A percentile compares a stretch with the other conserved stretches of the same genome.
phyloP scores from a whole-genome alignment of 1,140 invertebrate genomes.

The Pachyrhynchus sulphureomaculatus region DNA sequence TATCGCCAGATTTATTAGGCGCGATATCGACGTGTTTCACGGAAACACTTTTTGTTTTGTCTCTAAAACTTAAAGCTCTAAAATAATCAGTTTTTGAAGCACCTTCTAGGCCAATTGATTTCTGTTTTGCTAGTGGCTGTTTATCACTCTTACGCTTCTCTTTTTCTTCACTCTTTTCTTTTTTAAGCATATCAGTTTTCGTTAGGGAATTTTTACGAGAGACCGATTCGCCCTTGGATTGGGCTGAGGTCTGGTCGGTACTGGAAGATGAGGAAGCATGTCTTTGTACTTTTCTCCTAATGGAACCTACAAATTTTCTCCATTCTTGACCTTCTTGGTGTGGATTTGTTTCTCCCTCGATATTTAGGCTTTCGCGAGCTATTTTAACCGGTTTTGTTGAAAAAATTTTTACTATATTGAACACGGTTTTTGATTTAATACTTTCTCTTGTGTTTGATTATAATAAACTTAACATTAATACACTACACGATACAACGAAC shows the following conservation, averaged over 20 bases:
- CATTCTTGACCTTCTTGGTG: slow-evolving; percentile 46
- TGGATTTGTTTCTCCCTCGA: slow-evolving; percentile 36
- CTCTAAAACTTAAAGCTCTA: slow-evolving; percentile 40
- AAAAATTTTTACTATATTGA: slow-evolving; percentile 46
- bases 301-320: slow-evolving; percentile 49
- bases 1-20: slow-evolving; percentile 34
- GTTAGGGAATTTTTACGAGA: slow-evolving; percentile 50
- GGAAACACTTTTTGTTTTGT: slow-evolving; percentile 43
- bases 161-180: slow-evolving; percentile 37
- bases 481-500: slow-evolving; percentile 10
- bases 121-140: slow-evolving; percentile 39
- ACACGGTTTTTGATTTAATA: slow-evolving; percentile 38
- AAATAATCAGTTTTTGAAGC: slow-evolving; percentile 35
- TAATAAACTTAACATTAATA: slow-evolving; percentile 3
- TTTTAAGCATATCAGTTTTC: slow-evolving; percentile 40
- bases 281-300: slow-evolving; percentile 47
- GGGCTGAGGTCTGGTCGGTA: slow-evolving; percentile 16
- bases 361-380: slow-evolving; percentile 43
- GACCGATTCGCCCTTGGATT: slow-evolving; percentile 37
- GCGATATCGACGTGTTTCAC: slow-evolving; percentile 39
- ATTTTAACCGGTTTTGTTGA: slow-evolving; percentile 43
- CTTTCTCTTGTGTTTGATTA: neutral
- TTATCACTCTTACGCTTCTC: slow-evolving; percentile 34
- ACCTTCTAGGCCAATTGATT: slow-evolving; percentile 37
- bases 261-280: slow-evolving; percentile 41